A percentile compares a stretch with the other conserved stretches of the same genome.
Evolutionary conservation across 2,797 vertebrate genomes (phyloP).

Genomic region (Sebastes matsubarae): DNA sequence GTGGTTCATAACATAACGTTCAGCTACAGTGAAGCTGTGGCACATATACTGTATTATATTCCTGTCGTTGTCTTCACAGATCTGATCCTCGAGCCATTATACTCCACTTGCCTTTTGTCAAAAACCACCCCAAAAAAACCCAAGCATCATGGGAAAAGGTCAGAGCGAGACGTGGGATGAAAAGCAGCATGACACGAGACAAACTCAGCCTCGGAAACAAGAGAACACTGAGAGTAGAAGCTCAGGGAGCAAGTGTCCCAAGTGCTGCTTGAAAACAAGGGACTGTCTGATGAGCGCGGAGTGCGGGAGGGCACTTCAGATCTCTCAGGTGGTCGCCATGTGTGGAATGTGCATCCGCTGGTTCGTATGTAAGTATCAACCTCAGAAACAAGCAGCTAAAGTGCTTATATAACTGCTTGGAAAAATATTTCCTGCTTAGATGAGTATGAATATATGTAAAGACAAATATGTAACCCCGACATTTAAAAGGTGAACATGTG

Average conservation of each 20-base stretch:
- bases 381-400: background rate
- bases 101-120: background rate
- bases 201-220: constrained; percentile 54
- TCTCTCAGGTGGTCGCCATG: constrained; percentile 65
- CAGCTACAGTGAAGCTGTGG: background rate
- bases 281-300: constrained; percentile 78
- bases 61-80: constrained; percentile 22
- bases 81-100: background rate
- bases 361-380: constrained; percentile 68
- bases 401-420: background rate
- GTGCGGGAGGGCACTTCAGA: constrained; percentile 73
- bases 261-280: constrained; percentile 66
- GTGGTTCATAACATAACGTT: background rate
- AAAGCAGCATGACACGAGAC: constrained; percentile 17
- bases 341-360: constrained; percentile 75
- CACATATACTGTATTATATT: background rate
- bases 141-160: constrained; percentile 58
- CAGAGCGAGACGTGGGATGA: constrained; percentile 62
- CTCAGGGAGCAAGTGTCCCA: constrained; percentile 50
- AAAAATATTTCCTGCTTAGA: background rate
- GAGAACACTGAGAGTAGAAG: background rate
- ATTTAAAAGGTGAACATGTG: background rate
- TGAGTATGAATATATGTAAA: background rate
- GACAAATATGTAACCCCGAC: background rate
- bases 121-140: background rate